These are phyloP conservation scores for Spea bombifrons DNA, from an alignment of 2,113 vertebrate species.

Conservation along the genomic window DNA sequence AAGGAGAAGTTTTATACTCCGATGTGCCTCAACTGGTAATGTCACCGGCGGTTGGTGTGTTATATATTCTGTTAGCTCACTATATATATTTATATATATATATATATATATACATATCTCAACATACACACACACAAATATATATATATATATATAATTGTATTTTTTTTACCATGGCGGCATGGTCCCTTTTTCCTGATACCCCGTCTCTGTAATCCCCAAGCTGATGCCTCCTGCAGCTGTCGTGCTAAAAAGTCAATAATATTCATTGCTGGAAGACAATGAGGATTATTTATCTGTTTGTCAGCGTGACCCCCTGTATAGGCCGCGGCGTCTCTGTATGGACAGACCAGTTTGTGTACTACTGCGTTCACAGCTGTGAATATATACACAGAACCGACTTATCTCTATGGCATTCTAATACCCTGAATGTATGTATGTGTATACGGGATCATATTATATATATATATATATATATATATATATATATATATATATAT, in stretches of 20 bases:
- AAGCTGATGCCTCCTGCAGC: slow-evolving; percentile 48
- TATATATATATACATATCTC: too few species aligned
- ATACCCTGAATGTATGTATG: neutral
- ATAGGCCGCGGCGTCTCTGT: slow-evolving; percentile 34
- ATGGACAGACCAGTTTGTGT: slow-evolving; percentile 15
- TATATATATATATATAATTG: too few species aligned
- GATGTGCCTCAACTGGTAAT: too few species aligned
- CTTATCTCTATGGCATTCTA: neutral
- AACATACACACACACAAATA: too few species aligned
- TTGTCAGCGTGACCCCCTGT: slow-evolving; percentile 31
- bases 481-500: neutral
- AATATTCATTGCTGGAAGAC: slow-evolving; percentile 55
- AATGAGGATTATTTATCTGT: slow-evolving; percentile 54
- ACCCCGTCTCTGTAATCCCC: slow-evolving; percentile 1
- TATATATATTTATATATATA: too few species aligned
- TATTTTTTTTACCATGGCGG: too few species aligned
- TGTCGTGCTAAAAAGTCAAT: slow-evolving; percentile 51
- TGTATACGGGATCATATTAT: neutral
- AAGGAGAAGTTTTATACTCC: too few species aligned
- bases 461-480: neutral
- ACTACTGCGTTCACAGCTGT: slow-evolving; percentile 31
- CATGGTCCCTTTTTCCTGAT: neutral
- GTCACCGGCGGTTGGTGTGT: too few species aligned
- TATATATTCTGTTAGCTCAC: too few species aligned
- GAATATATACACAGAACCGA: neutral